A percentile compares a stretch with the other conserved stretches of the same genome.
Conservation (phyloP, 2,797 vertebrate species). For the Hydrophis major region DNA sequence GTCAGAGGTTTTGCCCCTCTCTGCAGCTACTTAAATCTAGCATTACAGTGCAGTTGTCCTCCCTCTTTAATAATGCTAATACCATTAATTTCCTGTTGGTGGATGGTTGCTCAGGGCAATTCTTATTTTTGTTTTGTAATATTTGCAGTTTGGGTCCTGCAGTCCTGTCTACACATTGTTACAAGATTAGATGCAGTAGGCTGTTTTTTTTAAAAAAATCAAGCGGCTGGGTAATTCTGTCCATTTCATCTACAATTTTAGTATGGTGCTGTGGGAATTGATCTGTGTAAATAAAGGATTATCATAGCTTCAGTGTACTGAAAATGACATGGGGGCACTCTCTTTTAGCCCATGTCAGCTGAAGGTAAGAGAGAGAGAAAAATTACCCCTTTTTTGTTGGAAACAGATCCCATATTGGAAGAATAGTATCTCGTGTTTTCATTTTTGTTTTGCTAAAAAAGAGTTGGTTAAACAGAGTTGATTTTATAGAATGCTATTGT, state of each 20-base stretch:
- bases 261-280: constrained; percentile 42
- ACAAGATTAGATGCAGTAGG: constrained; percentile 62
- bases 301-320: constrained; percentile 13
- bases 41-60: constrained; percentile 1
- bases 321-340: constrained; percentile 39
- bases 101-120: constrained; percentile 16
- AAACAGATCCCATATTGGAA: not conserved
- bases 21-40: not conserved
- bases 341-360: constrained; percentile 36
- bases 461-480: constrained; percentile 33
- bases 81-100: not conserved
- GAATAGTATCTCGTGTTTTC: not conserved
- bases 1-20: constrained; percentile 6
- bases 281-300: constrained; percentile 46
- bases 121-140: constrained; percentile 17
- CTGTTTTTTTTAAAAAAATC: constrained; percentile 37
- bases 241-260: constrained; percentile 50
- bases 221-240: constrained; percentile 56
- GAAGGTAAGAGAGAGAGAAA: constrained; percentile 44
- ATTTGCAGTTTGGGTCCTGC: constrained; percentile 40
- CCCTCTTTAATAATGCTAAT: not conserved
- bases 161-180: constrained; percentile 27
- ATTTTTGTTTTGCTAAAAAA: constrained; percentile 30
- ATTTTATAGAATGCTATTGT: constrained; percentile 13
- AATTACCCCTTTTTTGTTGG: not conserved